These are phyloP conservation scores for Ormia ochracea DNA, from an alignment of 2,888 invertebrate genomes.

Conservation along the genomic window DNA sequence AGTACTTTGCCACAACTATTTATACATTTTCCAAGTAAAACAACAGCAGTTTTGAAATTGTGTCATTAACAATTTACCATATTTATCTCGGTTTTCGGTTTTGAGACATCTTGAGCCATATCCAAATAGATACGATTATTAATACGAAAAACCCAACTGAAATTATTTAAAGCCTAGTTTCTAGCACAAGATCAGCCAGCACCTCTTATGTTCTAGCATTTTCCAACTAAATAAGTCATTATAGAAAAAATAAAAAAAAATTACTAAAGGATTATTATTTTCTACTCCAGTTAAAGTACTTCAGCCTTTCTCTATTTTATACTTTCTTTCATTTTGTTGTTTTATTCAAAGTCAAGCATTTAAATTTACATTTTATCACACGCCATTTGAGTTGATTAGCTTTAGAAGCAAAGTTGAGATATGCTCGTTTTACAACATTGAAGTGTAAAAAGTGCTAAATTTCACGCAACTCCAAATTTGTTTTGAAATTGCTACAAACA, in stretches of 20 bases:
- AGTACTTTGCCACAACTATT: too few relatives aligned
- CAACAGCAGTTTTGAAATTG: too few relatives aligned
- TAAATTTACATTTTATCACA: constrained; percentile 63
- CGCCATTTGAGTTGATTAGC: constrained; percentile 59
- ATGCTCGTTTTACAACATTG: constrained; percentile 43
- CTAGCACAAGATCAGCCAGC: too few relatives aligned
- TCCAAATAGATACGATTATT: too few relatives aligned
- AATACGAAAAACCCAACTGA: too few relatives aligned
- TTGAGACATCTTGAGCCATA: too few relatives aligned
- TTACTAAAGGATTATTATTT: constrained; percentile 32
- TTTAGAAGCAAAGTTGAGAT: constrained; percentile 28
- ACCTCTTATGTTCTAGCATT: background rate
- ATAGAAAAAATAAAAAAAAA: background rate
- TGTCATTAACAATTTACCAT: too few relatives aligned
- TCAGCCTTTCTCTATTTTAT: constrained; percentile 21
- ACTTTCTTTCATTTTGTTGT: constrained; percentile 12
- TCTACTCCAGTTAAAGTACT: constrained; percentile 43
- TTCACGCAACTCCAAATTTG: constrained; percentile 62
- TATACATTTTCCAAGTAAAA: too few relatives aligned
- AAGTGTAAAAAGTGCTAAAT: constrained; percentile 61
- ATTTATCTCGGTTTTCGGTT: too few relatives aligned
- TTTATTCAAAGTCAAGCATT: constrained; percentile 47
- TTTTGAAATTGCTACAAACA: constrained; percentile 61
- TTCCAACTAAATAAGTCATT: constrained; percentile 49
- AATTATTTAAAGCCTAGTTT: too few relatives aligned